phyloP scores from a whole-genome alignment of 2,888 invertebrate species.

The Chouioia cunea region DNA sequence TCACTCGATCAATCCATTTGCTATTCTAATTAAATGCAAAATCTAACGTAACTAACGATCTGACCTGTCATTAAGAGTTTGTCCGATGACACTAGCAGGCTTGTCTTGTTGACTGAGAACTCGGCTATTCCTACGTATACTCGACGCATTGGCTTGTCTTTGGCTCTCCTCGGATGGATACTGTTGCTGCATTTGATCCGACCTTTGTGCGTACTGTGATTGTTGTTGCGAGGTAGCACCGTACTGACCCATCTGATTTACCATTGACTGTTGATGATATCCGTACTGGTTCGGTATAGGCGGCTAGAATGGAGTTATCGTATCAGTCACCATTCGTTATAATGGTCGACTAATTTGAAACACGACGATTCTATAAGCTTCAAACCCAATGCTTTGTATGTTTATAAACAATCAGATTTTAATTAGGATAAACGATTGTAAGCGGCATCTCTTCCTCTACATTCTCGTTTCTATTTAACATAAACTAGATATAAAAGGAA shows the following conservation, averaged over 20 bases:
- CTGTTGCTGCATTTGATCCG: slow-evolving; percentile 56
- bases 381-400: slow-evolving; percentile 38
- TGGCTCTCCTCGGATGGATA: slow-evolving; percentile 60
- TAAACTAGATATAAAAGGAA: slow-evolving; percentile 15
- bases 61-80: slow-evolving; percentile 66
- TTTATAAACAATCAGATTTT: slow-evolving; percentile 23
- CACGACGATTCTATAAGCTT: too few relatives aligned
- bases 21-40: too few relatives aligned
- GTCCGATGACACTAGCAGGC: slow-evolving; percentile 58
- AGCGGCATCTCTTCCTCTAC: slow-evolving; percentile 25
- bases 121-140: slow-evolving; percentile 66
- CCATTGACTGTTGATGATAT: slow-evolving; percentile 45
- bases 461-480: too few relatives aligned
- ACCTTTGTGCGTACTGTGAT: slow-evolving; percentile 52
- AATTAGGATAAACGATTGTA: slow-evolving; percentile 19
- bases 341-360: too few relatives aligned
- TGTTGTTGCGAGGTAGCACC: slow-evolving; percentile 54
- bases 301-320: slow-evolving; percentile 51
- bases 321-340: too few relatives aligned
- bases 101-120: slow-evolving; percentile 64
- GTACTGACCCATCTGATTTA: slow-evolving; percentile 62
- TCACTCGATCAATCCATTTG: background rate
- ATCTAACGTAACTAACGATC: background rate
- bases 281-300: slow-evolving; percentile 61
- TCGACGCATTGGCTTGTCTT: slow-evolving; percentile 59